A percentile compares a stretch with the other conserved stretches of the same genome.
Evolutionary conservation across 2,113 vertebrate genomes (phyloP).

Genomic region (Phrynocephalus versicolor): DNA sequence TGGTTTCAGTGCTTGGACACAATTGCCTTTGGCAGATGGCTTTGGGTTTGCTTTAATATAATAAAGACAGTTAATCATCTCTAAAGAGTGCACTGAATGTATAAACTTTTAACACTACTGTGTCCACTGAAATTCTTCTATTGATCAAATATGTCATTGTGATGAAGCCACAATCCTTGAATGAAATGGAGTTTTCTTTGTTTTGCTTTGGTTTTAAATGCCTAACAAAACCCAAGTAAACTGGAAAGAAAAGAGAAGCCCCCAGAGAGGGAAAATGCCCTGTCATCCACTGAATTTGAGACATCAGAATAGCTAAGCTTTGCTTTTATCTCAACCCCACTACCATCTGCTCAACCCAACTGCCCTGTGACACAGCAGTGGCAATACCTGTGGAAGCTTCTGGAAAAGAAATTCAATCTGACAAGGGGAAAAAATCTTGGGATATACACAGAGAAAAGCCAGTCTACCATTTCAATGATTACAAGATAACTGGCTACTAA

Average conservation of each 20-base stretch:
- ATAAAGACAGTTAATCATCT: slow-evolving; percentile 94
- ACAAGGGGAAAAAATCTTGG: not conserved
- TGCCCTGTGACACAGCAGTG: not conserved
- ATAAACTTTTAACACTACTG: slow-evolving; percentile 84
- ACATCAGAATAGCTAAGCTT: not conserved
- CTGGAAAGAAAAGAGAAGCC: slow-evolving; percentile 40
- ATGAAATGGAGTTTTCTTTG: not conserved
- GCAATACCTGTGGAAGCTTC: slow-evolving; percentile 16
- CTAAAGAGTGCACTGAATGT: slow-evolving; percentile 87
- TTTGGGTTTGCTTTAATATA: slow-evolving; percentile 91
- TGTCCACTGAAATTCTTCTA: slow-evolving; percentile 75
- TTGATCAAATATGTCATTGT: slow-evolving; percentile 75
- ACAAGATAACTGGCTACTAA: not conserved
- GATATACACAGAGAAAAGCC: not conserved
- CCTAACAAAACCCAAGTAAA: slow-evolving; percentile 36
- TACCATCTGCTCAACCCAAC: not conserved
- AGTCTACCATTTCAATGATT: slow-evolving; percentile 22
- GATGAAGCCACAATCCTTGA: slow-evolving; percentile 53
- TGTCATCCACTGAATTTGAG: slow-evolving; percentile 25
- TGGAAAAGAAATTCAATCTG: not conserved
- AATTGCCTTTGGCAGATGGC: slow-evolving; percentile 95
- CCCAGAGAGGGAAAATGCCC: slow-evolving; percentile 13
- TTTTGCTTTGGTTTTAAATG: slow-evolving; percentile 27
- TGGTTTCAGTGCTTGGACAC: slow-evolving; percentile 93
- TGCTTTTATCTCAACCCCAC: not conserved